Evolutionary conservation across 2,888 invertebrate genomes (phyloP).

Genomic region (Euplexia lucipara): DNA sequence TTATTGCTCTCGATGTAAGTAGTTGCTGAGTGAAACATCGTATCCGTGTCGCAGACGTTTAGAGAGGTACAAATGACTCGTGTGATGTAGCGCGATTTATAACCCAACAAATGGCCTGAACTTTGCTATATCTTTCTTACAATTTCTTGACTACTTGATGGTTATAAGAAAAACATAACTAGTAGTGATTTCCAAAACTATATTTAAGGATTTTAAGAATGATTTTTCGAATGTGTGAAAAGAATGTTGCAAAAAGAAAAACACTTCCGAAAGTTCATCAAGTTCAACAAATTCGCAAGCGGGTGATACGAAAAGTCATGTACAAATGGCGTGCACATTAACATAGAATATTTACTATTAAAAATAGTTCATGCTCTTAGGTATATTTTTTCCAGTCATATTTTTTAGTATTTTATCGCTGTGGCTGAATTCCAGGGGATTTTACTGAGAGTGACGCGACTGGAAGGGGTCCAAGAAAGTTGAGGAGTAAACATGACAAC

Average conservation of each 20-base stretch:
- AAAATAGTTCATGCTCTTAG: slow-evolving; percentile 34
- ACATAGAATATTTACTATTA: slow-evolving; percentile 36
- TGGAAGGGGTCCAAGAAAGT: slow-evolving; percentile 86
- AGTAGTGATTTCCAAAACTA: slow-evolving; percentile 6
- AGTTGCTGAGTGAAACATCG: slow-evolving; percentile 54
- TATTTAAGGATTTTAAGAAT: too few relatives aligned
- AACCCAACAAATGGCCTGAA: slow-evolving; percentile 42
- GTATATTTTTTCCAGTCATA: slow-evolving; percentile 60
- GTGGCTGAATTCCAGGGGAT: slow-evolving; percentile 77
- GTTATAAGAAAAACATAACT: slow-evolving; percentile 5
- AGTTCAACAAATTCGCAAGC: slow-evolving; percentile 11
- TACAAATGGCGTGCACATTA: slow-evolving; percentile 26
- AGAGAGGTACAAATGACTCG: slow-evolving; percentile 53
- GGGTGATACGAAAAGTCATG: slow-evolving; percentile 12
- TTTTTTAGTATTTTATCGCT: slow-evolving; percentile 72
- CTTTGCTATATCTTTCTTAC: slow-evolving; percentile 19
- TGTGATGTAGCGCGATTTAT: slow-evolving; percentile 48
- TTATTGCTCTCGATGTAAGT: slow-evolving; percentile 56
- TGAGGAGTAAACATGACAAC: slow-evolving; percentile 79
- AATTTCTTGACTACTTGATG: slow-evolving; percentile 2
- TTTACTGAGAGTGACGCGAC: slow-evolving; percentile 70
- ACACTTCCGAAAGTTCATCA: slow-evolving; percentile 6
- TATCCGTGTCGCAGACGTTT: slow-evolving; percentile 44
- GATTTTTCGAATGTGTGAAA: slow-evolving; percentile 4
- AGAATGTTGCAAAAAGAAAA: slow-evolving; percentile 7